These are phyloP conservation scores for Asbolus verrucosus DNA, from an alignment of 1,140 invertebrate species.

Conservation along the genomic window DNA sequence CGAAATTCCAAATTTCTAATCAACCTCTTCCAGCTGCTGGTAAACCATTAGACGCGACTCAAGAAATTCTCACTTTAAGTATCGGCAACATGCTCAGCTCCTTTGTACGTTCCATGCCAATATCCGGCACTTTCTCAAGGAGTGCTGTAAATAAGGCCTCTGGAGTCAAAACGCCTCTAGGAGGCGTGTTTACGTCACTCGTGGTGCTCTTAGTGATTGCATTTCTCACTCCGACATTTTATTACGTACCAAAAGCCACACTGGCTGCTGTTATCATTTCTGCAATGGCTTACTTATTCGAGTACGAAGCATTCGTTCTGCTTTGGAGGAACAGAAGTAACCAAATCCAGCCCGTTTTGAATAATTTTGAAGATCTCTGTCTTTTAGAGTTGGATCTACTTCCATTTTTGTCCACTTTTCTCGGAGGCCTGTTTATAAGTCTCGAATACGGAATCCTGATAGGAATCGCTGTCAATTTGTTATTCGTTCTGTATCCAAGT, in stretches of 20 bases:
- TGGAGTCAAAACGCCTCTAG: constrained; percentile 87
- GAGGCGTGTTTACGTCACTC: constrained; percentile 80
- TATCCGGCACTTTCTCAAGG: constrained; percentile 88
- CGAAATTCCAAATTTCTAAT: neutral
- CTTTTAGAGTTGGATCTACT: constrained; percentile 74
- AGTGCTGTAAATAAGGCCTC: constrained; percentile 93
- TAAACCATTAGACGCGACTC: constrained; percentile 75
- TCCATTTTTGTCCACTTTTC: constrained; percentile 72
- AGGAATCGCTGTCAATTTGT: constrained; percentile 75
- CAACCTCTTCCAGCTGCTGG: constrained; percentile 65
- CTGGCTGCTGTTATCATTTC: constrained; percentile 81
- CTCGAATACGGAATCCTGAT: constrained; percentile 80
- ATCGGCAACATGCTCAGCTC: constrained; percentile 80
- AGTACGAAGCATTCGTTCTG: constrained; percentile 78
- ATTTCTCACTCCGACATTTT: constrained; percentile 79
- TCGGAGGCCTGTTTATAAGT: constrained; percentile 72
- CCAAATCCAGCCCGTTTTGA: constrained; percentile 45
- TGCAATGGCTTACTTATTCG: constrained; percentile 85
- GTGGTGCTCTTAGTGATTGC: constrained; percentile 78
- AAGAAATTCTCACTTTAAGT: constrained; percentile 81
- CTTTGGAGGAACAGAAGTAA: constrained; percentile 89
- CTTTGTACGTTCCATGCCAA: constrained; percentile 85
- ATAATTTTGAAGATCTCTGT: neutral
- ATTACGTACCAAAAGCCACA: constrained; percentile 83
- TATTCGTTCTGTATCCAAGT: constrained; percentile 75